These are phyloP conservation scores for Varanus salvator DNA, from an alignment of 2,113 vertebrate genomes.

Conservation along the genomic window DNA sequence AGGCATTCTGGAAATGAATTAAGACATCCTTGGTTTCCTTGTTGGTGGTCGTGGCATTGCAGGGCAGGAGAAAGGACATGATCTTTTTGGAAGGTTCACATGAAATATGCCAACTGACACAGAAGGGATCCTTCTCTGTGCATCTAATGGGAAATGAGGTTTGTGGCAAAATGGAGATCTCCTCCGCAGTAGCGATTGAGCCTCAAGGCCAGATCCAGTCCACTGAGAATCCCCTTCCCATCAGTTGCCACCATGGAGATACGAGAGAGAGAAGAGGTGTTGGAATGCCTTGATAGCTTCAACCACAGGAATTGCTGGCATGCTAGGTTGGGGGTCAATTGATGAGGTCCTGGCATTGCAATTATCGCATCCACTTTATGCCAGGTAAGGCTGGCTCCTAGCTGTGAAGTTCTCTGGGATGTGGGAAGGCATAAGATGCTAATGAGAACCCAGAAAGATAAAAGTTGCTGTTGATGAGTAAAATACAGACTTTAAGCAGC, in stretches of 20 bases:
- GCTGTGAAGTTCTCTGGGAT: neutral
- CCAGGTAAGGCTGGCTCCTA: neutral
- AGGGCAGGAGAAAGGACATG: neutral
- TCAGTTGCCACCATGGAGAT: neutral
- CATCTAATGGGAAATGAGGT: neutral
- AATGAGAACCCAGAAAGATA: neutral
- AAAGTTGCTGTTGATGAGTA: neutral
- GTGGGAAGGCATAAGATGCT: neutral
- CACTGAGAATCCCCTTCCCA: neutral
- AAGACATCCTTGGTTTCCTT: slow-evolving; percentile 35
- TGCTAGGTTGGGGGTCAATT: neutral
- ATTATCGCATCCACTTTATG: neutral
- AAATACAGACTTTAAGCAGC: neutral
- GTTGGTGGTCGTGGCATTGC: neutral
- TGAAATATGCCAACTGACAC: slow-evolving; percentile 20
- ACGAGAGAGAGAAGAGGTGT: no score
- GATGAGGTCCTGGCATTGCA: neutral
- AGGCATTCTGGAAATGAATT: slow-evolving; percentile 28
- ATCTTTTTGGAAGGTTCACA: slow-evolving; percentile 18
- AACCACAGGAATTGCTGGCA: neutral
- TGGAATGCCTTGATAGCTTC: no score
- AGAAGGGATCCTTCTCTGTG: neutral
- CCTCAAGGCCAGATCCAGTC: neutral
- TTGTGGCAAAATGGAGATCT: neutral
- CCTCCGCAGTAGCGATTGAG: neutral